Conservation (phyloP, 2,888 invertebrate species). For the Heliconius hortense region DNA sequence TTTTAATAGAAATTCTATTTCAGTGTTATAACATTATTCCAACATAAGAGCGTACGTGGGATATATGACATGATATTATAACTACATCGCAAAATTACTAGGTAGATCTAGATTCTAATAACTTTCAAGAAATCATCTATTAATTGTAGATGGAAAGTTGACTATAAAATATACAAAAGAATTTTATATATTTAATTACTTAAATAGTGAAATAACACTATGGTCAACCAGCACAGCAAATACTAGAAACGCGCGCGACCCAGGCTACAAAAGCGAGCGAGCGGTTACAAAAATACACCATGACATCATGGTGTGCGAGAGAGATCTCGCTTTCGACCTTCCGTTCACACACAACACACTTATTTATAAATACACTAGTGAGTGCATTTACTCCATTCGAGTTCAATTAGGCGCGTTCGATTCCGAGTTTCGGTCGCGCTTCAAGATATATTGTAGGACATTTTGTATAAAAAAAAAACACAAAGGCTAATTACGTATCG, state of each 20-base stretch:
- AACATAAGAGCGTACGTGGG: too few relatives aligned
- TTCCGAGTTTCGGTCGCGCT: conserved; percentile 35
- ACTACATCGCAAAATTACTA: not conserved
- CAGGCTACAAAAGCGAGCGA: conserved; percentile 64
- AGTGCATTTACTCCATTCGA: conserved; percentile 72
- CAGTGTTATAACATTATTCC: not conserved
- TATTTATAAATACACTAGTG: conserved; percentile 61
- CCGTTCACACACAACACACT: conserved; percentile 54
- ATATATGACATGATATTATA: too few relatives aligned
- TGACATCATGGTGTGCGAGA: conserved; percentile 78
- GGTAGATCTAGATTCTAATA: not conserved
- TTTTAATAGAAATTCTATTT: not conserved
- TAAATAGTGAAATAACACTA: conserved; percentile 51
- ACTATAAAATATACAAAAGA: not conserved
- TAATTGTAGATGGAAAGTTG: not conserved
- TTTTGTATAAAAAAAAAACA: not conserved
- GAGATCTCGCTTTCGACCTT: conserved; percentile 57
- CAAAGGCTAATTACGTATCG: not conserved
- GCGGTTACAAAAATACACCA: conserved; percentile 77
- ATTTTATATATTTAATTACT: not conserved
- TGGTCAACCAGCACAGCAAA: conserved; percentile 57
- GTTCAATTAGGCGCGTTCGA: conserved; percentile 56
- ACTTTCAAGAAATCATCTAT: not conserved
- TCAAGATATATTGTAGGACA: conserved; percentile 6
- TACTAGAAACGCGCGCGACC: conserved; percentile 68